Evolutionary conservation across 2,113 vertebrate genomes (phyloP).

Genomic region (Lepidothrix coronata): DNA sequence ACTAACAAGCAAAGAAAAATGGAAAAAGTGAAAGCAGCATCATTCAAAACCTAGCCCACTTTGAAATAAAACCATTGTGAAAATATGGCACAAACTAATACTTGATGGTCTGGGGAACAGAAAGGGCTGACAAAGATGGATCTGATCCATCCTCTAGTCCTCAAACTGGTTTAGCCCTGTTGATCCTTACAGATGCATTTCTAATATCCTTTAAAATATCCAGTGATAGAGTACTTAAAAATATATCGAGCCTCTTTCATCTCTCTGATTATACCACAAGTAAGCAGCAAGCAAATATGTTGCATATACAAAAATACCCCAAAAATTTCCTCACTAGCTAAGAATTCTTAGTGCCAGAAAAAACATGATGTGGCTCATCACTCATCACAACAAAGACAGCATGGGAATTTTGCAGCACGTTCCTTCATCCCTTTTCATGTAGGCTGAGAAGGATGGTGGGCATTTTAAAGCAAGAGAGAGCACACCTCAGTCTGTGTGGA

Average conservation of each 20-base stretch:
- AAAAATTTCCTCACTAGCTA: neutral
- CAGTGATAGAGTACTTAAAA: neutral
- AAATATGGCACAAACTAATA: neutral
- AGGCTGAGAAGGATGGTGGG: neutral
- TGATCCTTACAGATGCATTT: neutral
- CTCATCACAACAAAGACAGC: neutral
- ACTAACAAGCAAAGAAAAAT: neutral
- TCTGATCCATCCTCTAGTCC: neutral
- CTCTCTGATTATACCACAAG: neutral
- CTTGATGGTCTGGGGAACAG: neutral
- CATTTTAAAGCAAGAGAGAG: neutral
- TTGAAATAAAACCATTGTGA: neutral
- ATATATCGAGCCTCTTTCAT: neutral
- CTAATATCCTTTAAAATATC: neutral
- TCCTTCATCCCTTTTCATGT: neutral
- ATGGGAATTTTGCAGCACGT: fast-evolving
- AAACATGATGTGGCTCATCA: neutral
- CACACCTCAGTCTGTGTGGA: neutral
- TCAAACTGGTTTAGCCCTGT: neutral
- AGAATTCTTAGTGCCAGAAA: neutral
- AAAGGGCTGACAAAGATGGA: neutral
- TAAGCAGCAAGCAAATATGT: neutral
- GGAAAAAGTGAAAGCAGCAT: neutral
- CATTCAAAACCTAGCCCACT: neutral
- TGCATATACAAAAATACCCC: neutral